Evolutionary conservation across 1,140 invertebrate species (phyloP).

Genomic region (Mactra quadrangularis): DNA sequence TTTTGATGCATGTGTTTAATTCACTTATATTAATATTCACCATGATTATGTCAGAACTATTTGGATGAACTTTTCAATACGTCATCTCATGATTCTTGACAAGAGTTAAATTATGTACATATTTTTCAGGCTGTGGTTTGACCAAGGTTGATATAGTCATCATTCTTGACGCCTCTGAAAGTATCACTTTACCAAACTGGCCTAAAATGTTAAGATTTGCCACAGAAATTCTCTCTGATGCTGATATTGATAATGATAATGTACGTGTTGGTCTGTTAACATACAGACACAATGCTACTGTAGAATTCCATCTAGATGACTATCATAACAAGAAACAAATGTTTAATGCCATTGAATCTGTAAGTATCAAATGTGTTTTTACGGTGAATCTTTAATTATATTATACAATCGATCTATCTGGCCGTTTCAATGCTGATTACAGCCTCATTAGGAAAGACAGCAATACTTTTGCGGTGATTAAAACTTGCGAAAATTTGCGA

Average conservation of each 20-base stretch:
- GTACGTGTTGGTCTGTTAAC: slow-evolving; percentile 53
- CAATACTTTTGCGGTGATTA: too few relatives aligned
- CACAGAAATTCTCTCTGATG: slow-evolving; percentile 26
- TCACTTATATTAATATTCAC: too few relatives aligned
- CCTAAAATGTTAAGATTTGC: slow-evolving; percentile 46
- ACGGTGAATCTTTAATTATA: too few relatives aligned
- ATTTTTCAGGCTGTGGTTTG: slow-evolving; percentile 37
- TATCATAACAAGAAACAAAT: slow-evolving; percentile 45
- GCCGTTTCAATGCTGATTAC: too few relatives aligned
- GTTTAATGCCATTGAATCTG: slow-evolving; percentile 7
- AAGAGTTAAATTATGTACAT: neutral
- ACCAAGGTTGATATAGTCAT: slow-evolving; percentile 40
- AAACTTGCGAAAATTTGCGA: too few relatives aligned
- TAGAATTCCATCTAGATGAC: slow-evolving; percentile 38
- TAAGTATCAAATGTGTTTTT: too few relatives aligned
- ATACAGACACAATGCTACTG: slow-evolving; percentile 48
- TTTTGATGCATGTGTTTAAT: too few relatives aligned
- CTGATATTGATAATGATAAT: slow-evolving; percentile 56
- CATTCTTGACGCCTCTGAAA: slow-evolving; percentile 54
- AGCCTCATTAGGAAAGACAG: too few relatives aligned
- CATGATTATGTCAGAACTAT: too few relatives aligned
- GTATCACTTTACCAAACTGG: slow-evolving; percentile 28
- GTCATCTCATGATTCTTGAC: too few relatives aligned
- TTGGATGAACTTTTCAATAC: too few relatives aligned
- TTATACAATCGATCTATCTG: too few relatives aligned